A percentile compares a stretch with the other conserved stretches of the same genome.
These are phyloP conservation scores for Timema podura DNA, from an alignment of 2,888 invertebrate genomes.

Conservation along the genomic window DNA sequence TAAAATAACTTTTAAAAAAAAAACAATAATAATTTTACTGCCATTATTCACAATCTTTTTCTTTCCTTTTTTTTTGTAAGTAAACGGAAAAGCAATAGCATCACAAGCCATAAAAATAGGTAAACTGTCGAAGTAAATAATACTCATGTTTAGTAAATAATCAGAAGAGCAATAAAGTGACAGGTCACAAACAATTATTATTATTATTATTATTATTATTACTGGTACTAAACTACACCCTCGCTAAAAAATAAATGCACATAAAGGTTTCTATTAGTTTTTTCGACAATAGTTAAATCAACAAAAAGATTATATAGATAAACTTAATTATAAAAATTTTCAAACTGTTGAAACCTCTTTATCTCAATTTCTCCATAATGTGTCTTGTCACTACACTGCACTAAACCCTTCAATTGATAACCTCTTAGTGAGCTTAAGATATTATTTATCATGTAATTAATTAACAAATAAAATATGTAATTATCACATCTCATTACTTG, in stretches of 20 bases:
- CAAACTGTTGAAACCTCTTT: background rate
- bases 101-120: background rate
- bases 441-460: too few relatives aligned
- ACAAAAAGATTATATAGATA: background rate
- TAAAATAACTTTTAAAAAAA: background rate
- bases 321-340: background rate
- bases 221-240: background rate
- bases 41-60: background rate
- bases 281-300: background rate
- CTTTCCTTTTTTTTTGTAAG: background rate
- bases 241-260: background rate
- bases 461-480: too few relatives aligned
- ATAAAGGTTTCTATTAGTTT: background rate
- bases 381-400: background rate
- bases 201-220: background rate
- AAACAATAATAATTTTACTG: background rate
- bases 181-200: background rate
- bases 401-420: background rate
- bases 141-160: background rate
- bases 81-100: background rate
- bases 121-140: background rate
- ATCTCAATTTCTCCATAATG: background rate
- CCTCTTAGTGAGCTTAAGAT: too few relatives aligned
- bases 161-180: conserved; percentile 3
- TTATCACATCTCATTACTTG: too few relatives aligned